These are phyloP conservation scores for Pammene aurita DNA, from an alignment of 2,888 invertebrate genomes.

Conservation along the genomic window DNA sequence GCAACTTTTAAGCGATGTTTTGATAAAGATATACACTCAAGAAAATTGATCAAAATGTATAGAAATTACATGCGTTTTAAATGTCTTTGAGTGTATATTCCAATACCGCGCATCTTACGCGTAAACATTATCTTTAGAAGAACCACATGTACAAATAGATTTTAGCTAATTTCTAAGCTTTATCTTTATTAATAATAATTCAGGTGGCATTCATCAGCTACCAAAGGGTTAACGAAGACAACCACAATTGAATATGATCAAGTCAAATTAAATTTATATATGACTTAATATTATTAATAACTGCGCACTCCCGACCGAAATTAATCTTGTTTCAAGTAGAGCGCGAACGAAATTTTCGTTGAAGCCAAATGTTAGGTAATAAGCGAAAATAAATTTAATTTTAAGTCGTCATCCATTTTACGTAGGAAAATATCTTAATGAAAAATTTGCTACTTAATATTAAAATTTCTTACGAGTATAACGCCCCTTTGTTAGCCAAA, in stretches of 20 bases:
- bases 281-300: slow-evolving; percentile 4
- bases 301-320: neutral
- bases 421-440: neutral
- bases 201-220: neutral
- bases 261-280: neutral
- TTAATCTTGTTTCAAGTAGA: slow-evolving; percentile 15
- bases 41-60: too few relatives aligned
- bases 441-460: neutral
- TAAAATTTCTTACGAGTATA: neutral
- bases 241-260: slow-evolving; percentile 6
- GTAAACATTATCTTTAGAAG: too few relatives aligned
- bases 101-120: too few relatives aligned
- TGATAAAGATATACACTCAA: neutral
- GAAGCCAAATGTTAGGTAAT: slow-evolving; percentile 3
- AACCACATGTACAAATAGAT: too few relatives aligned
- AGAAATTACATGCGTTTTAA: too few relatives aligned
- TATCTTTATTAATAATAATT: too few relatives aligned
- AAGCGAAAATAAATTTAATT: neutral
- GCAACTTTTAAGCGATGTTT: neutral
- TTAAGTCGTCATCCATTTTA: neutral
- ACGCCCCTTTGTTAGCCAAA: neutral
- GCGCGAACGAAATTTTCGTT: slow-evolving; percentile 16
- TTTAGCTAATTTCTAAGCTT: too few relatives aligned
- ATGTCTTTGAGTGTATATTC: too few relatives aligned
- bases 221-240: neutral